These are phyloP conservation scores for Spilosoma lubricipeda DNA, from an alignment of 2,888 invertebrate genomes.

Conservation along the genomic window DNA sequence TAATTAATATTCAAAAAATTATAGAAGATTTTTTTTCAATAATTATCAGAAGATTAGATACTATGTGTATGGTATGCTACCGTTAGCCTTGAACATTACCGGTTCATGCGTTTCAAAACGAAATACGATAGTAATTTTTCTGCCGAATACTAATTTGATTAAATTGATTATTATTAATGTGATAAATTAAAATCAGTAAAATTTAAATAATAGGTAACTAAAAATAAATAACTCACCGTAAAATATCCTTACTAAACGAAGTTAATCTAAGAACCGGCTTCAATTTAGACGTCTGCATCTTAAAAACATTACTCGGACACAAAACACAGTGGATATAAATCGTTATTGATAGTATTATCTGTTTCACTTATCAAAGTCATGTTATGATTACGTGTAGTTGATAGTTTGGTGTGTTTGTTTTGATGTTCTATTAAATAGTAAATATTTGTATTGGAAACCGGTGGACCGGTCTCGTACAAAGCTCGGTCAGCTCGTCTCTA, in stretches of 20 bases:
- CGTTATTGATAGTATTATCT: conserved; percentile 8
- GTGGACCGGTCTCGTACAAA: not conserved
- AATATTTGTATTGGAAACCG: not conserved
- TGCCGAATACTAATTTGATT: not conserved
- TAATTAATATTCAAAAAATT: not conserved
- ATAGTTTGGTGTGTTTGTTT: not conserved
- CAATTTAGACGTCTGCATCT: conserved; percentile 34
- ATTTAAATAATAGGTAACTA: not conserved
- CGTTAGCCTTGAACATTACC: not conserved
- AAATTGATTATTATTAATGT: not conserved
- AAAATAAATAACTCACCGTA: conserved; percentile 25
- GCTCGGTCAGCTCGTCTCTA: not conserved
- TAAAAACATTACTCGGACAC: conserved; percentile 17
- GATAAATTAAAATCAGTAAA: not conserved
- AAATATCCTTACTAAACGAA: conserved; percentile 25
- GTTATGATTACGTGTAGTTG: not conserved
- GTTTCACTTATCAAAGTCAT: conserved; percentile 5
- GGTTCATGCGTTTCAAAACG: not conserved
- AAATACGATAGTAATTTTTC: not conserved
- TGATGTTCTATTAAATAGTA: not conserved
- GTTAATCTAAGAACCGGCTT: conserved; percentile 33
- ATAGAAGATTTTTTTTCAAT: not conserved
- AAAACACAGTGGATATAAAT: not conserved
- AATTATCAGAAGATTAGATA: not conserved
- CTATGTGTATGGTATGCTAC: too few relatives aligned